A percentile compares a stretch with the other conserved stretches of the same genome.
Conservation (phyloP, 2,888 invertebrate species). For the Mesorhabditis belari region DNA sequence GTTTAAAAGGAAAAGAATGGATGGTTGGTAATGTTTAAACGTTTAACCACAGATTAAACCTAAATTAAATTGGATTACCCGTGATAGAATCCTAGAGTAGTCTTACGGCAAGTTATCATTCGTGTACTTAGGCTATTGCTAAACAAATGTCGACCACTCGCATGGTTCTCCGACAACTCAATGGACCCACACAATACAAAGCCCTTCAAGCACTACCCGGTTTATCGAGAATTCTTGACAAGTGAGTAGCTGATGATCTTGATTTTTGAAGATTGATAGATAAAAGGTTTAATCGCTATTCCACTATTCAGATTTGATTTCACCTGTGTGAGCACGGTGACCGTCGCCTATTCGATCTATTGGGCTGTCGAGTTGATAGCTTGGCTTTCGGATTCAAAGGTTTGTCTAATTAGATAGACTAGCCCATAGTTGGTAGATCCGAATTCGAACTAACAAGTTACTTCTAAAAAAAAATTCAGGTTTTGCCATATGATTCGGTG, state of each 20-base stretch:
- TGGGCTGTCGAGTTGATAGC: constrained; percentile 36
- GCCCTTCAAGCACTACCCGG: constrained; percentile 12
- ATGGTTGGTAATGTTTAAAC: constrained; percentile 1
- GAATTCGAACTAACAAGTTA: too few relatives aligned
- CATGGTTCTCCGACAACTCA: constrained; percentile 37
- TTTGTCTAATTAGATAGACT: neutral
- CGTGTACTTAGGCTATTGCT: constrained; percentile 1
- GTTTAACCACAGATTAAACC: too few relatives aligned
- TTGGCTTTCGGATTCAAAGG: constrained; percentile 41
- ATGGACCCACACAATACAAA: constrained; percentile 36
- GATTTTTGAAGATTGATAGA: too few relatives aligned
- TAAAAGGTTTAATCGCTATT: too few relatives aligned
- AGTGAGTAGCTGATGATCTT: too few relatives aligned
- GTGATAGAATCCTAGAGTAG: neutral
- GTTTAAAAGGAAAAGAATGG: constrained; percentile 5
- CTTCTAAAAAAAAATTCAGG: too few relatives aligned
- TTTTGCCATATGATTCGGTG: constrained; percentile 28
- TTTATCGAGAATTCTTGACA: constrained; percentile 5
- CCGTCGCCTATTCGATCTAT: constrained; percentile 42
- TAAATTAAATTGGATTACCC: too few relatives aligned
- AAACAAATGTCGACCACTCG: constrained; percentile 4
- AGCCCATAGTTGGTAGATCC: too few relatives aligned
- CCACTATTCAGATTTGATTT: neutral
- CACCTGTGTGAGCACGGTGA: constrained; percentile 19
- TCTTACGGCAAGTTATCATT: neutral